Evolutionary conservation across 2,888 invertebrate species (phyloP).

Genomic region (Cephus runcator): DNA sequence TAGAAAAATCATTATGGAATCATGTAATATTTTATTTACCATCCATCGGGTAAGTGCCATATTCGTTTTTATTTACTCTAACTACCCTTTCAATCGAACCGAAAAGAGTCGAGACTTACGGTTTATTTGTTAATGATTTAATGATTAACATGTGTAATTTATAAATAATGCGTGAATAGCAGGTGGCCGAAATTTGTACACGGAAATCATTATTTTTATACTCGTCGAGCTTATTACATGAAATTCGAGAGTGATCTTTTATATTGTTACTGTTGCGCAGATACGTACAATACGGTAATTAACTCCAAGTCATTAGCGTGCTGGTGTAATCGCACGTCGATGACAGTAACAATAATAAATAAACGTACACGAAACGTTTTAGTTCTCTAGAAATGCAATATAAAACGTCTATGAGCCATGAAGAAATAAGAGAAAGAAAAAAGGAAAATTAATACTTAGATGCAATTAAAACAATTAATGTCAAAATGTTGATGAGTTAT

Average conservation of each 20-base stretch:
- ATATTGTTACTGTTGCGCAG: not conserved
- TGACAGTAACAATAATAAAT: not conserved
- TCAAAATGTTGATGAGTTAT: not conserved
- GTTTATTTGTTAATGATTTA: no score
- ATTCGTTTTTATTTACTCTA: not conserved
- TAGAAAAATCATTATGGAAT: not conserved
- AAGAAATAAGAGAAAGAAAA: conserved; percentile 4
- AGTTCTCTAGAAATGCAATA: not conserved
- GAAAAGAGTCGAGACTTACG: no score
- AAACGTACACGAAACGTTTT: not conserved
- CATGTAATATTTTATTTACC: not conserved
- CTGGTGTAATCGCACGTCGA: not conserved
- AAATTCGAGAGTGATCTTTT: not conserved
- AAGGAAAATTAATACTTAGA: not conserved
- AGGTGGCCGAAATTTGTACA: not conserved
- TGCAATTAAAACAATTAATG: not conserved
- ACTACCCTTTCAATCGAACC: no score
- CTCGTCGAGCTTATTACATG: not conserved
- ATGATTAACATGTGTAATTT: no score
- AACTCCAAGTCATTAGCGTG: not conserved
- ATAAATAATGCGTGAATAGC: no score
- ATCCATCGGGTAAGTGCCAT: not conserved
- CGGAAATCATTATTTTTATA: not conserved
- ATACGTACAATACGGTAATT: not conserved
- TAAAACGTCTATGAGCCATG: not conserved